phyloP scores from a whole-genome alignment of 1,140 invertebrate species.

The Aricia agestis region DNA sequence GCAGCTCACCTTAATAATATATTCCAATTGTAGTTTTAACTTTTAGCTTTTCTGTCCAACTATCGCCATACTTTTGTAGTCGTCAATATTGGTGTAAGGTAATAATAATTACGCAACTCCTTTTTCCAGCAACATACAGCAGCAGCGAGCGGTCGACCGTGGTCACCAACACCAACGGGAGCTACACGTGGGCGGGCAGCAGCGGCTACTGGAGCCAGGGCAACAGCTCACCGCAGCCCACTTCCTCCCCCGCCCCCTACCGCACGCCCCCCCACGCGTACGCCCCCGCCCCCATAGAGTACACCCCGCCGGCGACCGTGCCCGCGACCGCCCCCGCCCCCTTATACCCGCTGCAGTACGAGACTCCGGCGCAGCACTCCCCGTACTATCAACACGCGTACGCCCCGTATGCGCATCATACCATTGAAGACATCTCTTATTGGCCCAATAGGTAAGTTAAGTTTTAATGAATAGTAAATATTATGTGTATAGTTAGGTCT shows the following conservation, averaged over 20 bases:
- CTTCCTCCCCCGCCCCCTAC: conserved; percentile 51
- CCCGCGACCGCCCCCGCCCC: conserved; percentile 50
- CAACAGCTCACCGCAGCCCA: conserved; percentile 55
- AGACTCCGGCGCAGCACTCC: conserved; percentile 56
- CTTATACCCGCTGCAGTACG: conserved; percentile 58
- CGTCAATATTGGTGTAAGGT: no score
- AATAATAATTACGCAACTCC: neutral
- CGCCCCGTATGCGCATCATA: conserved; percentile 63
- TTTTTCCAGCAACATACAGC: conserved; percentile 57
- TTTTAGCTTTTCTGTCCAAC: no score
- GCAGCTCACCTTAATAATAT: no score
- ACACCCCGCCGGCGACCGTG: conserved; percentile 49
- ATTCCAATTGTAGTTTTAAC: no score
- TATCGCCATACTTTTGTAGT: no score
- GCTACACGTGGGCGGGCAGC: conserved; percentile 63
- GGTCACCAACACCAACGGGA: conserved; percentile 55
- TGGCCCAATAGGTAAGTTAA: conserved; percentile 44
- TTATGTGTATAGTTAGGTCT: no score
- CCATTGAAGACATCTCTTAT: conserved; percentile 64
- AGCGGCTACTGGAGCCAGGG: conserved; percentile 64
- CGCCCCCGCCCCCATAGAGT: conserved; percentile 51
- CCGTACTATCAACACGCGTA: conserved; percentile 65
- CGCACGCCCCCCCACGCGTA: conserved; percentile 59
- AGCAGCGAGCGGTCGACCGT: conserved; percentile 57
- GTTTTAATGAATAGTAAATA: no score